Percentiles rank a stretch among this genome's conserved stretches.
Evolutionary conservation across 2,797 vertebrate genomes (phyloP).

Genomic region (Callimico goeldii): DNA sequence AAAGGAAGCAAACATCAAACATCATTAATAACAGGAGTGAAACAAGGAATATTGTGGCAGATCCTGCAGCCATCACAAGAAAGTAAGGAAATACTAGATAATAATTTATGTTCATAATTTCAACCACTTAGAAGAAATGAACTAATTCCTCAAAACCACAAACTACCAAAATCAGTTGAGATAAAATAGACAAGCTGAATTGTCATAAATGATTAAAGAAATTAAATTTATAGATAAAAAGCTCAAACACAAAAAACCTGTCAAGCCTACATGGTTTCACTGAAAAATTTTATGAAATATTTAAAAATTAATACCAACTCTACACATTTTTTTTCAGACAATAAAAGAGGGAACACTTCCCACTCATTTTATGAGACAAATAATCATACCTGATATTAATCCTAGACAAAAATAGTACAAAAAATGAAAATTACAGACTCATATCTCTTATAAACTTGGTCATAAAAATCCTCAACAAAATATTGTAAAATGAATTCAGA

Average conservation of each 20-base stretch:
- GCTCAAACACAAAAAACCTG: background rate
- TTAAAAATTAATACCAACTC: background rate
- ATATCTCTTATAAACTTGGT: background rate
- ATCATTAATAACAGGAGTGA: background rate
- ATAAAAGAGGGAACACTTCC: background rate
- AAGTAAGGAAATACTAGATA: background rate
- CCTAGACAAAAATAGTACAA: background rate
- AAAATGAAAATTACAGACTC: background rate
- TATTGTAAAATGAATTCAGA: slow-evolving; percentile 3
- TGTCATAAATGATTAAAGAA: background rate
- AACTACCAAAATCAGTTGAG: background rate
- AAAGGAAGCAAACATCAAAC: background rate
- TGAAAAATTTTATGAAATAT: background rate
- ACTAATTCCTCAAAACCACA: background rate
- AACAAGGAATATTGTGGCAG: background rate
- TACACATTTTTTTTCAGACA: background rate
- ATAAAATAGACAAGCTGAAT: background rate
- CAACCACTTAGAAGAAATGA: background rate
- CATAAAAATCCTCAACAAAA: background rate
- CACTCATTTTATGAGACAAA: background rate
- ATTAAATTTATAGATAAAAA: background rate
- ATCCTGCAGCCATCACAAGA: background rate
- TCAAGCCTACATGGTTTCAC: background rate
- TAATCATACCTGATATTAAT: background rate
- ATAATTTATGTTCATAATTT: background rate